phyloP scores from a whole-genome alignment of 2,888 invertebrate genomes.

The Melinaea menophilus region DNA sequence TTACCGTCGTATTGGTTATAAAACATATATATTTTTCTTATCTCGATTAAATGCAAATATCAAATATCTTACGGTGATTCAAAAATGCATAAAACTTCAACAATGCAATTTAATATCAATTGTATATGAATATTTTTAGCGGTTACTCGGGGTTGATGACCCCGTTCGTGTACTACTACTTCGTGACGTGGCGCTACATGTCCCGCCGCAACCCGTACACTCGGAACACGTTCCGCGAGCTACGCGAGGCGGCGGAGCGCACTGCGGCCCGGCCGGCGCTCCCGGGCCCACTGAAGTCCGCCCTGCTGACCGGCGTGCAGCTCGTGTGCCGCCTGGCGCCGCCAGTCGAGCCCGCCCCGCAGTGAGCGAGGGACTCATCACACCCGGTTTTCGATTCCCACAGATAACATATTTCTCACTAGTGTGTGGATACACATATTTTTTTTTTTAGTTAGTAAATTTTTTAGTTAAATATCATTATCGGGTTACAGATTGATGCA shows the following conservation, averaged over 20 bases:
- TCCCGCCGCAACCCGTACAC: conserved; percentile 98
- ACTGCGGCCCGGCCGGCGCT: conserved; percentile 82
- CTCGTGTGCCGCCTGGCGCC: conserved; percentile 90
- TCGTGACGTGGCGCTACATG: conserved; percentile 91
- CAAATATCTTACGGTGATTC: too few species aligned
- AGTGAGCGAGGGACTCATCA: conserved; percentile 37
- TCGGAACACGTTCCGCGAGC: conserved; percentile 93
- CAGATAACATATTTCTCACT: not conserved
- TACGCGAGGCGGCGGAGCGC: conserved; percentile 84
- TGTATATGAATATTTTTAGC: conserved; percentile 69
- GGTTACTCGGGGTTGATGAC: conserved; percentile 93
- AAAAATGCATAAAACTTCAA: too few species aligned
- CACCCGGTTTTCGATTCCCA: not conserved
- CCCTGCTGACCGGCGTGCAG: conserved; percentile 79
- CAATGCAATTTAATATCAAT: too few species aligned
- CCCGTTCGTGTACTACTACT: conserved; percentile 98
- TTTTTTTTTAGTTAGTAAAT: too few species aligned
- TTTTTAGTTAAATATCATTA: too few species aligned
- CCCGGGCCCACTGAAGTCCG: conserved; percentile 81
- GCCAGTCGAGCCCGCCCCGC: conserved; percentile 59
- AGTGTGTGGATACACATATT: not conserved
- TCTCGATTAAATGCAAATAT: too few species aligned
- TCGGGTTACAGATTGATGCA: too few species aligned
- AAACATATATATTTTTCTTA: too few species aligned
- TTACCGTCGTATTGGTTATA: too few species aligned